Evolutionary conservation across 2,797 vertebrate species (phyloP).

Genomic region (Sus cebifrons): DNA sequence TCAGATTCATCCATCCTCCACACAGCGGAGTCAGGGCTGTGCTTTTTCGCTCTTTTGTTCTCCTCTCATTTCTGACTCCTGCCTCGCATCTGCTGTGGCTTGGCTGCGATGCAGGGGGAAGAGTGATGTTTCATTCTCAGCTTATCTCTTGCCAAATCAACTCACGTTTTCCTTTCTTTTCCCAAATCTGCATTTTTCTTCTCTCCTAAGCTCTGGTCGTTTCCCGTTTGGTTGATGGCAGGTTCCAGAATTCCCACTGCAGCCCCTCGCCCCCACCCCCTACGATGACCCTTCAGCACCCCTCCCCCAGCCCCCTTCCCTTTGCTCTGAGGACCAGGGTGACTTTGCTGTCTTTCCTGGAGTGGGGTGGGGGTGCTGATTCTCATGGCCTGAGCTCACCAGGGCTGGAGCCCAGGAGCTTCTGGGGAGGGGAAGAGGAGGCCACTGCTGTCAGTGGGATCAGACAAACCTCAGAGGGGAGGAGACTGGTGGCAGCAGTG

Average conservation of each 20-base stretch:
- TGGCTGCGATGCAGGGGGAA: neutral
- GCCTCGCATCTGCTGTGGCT: neutral
- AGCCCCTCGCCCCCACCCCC: neutral
- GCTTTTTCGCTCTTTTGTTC: neutral
- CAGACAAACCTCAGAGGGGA: neutral
- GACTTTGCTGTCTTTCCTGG: neutral
- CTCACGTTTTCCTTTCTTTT: conserved; percentile 3
- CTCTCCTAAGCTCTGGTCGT: conserved; percentile 5
- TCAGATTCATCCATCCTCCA: neutral
- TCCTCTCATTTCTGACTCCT: conserved; percentile 32
- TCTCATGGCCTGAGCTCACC: neutral
- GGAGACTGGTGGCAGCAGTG: neutral
- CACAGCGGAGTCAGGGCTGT: neutral
- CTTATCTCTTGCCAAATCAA: conserved; percentile 24
- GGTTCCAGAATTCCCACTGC: neutral
- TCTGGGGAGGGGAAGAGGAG: neutral
- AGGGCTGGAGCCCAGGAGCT: neutral
- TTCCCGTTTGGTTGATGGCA: neutral
- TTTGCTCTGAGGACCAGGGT: neutral
- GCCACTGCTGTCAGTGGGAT: neutral
- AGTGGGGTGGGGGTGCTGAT: neutral
- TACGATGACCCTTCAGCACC: neutral
- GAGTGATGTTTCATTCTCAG: neutral
- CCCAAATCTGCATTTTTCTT: conserved; percentile 17
- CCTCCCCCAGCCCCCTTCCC: neutral